Conservation (phyloP, 1,140 invertebrate species). For the Drosophila kikkawai region DNA sequence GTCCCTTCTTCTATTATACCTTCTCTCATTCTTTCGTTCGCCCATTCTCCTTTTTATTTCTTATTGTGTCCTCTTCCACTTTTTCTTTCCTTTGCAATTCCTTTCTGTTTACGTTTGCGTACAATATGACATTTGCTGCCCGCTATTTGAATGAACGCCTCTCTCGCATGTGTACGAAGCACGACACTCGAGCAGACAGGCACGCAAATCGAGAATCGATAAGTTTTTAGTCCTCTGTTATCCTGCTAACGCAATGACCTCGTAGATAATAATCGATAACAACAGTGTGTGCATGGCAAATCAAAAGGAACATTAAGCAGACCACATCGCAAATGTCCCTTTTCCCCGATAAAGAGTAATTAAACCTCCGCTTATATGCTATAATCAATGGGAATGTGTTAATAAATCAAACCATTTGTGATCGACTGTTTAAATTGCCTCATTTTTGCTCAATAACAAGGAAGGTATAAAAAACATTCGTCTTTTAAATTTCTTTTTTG, state of each 20-base stretch:
- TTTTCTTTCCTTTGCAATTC: not conserved
- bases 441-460: not conserved
- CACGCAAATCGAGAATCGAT: slow-evolving; percentile 71
- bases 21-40: not conserved
- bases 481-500: no score
- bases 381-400: not conserved
- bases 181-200: slow-evolving; percentile 14
- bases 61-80: not conserved
- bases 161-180: slow-evolving; percentile 32
- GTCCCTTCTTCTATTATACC: not conserved
- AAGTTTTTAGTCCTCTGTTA: slow-evolving; percentile 32
- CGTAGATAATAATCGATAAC: slow-evolving; percentile 39
- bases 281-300: slow-evolving; percentile 1
- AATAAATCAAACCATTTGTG: not conserved
- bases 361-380: not conserved
- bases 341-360: not conserved
- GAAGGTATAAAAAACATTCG: no score
- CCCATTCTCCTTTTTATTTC: not conserved
- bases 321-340: not conserved
- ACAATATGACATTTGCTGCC: slow-evolving; percentile 51
- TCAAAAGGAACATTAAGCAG: slow-evolving; percentile 3
- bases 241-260: slow-evolving; percentile 32
- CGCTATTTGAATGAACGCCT: slow-evolving; percentile 62
- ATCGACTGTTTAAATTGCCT: not conserved
- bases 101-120: slow-evolving; percentile 16